Base-by-base conservation (phyloP, 2,113 vertebrate species). In the Paedocypris sp. region DNA sequence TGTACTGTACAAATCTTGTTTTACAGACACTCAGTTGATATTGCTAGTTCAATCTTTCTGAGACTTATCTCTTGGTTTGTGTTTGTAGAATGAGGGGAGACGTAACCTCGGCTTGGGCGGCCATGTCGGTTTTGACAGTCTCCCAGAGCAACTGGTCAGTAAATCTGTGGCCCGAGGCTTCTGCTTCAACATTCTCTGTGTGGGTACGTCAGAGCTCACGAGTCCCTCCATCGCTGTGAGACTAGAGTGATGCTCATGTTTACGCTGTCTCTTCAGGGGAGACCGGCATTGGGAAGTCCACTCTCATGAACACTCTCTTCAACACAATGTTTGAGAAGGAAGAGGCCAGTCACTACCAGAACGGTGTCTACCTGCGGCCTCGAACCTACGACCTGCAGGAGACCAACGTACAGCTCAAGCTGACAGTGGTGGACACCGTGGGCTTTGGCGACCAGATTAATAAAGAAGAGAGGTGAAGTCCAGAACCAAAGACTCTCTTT, bases 131-230 rank as follows among this genome's bases (percentile, higher is more conserved):
- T 98, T 97, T 0, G 95, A 98, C 84, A 97, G 95, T 68, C 90
- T 98, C 70, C 95, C 94, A 0, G 93, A 98, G 62, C 95, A 98
- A 75, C 82, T 98, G 77, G 95, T 98, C 90, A 97, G 94, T 82
- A 98, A 97, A 87, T 97, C 95, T 1, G 91, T 97, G 78, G 86
- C 89, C 1, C 92, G 97, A 77, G 93, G 95, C 68, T 98, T 98
- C 86, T 95, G 93, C 79, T 98, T 98, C 85, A 98, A 98, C 79
- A 98, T 98, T 72, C 92, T 98, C 42, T 98, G 95, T 60, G 95
- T 98, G 76, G 95, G 95, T 98, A 82, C 88, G 94, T 87, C 39
- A 19, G 38, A 9, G 8, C 23, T 16, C 10, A 5, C 23, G 20
- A 3, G 31, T 3, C 6, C 2, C 23, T n/a, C 11, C 4, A 28